phyloP scores from a whole-genome alignment of 2,113 vertebrate genomes.

The Chrysemys picta region DNA sequence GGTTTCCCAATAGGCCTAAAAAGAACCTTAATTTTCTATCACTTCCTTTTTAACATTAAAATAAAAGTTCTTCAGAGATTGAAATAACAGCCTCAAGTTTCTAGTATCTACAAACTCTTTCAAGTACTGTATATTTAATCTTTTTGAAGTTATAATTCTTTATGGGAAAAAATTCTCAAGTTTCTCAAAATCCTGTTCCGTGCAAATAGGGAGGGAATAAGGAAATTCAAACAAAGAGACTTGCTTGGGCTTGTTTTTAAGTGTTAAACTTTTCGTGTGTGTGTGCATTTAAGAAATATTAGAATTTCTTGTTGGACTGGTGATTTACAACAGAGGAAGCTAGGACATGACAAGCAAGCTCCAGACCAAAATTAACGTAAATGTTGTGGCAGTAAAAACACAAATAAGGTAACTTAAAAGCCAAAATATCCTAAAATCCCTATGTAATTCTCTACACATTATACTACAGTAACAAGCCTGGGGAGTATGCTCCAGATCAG shows the following conservation, averaged over 20 bases:
- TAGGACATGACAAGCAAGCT: not conserved
- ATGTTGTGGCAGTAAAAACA: not conserved
- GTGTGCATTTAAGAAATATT: not conserved
- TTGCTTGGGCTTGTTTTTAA: not conserved
- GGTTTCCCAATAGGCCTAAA: not conserved
- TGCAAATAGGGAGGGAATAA: not conserved
- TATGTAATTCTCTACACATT: not conserved
- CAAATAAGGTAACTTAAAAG: not conserved
- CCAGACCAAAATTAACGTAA: not conserved
- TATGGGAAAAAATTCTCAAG: not conserved
- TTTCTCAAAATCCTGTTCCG: slow-evolving; percentile 4
- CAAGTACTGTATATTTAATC: not conserved
- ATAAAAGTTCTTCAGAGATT: rapidly evolving
- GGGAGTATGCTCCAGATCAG: not conserved
- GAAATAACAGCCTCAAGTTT: not conserved
- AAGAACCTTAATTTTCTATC: too few species aligned
- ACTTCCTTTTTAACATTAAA: not conserved
- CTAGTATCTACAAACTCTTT: slow-evolving; percentile 1
- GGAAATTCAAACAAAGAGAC: not conserved
- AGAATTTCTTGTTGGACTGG: not conserved
- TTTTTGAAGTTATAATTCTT: not conserved
- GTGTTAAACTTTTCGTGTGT: not conserved
- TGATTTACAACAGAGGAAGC: not conserved
- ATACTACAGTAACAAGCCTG: not conserved
- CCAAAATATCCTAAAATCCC: not conserved